These are phyloP conservation scores for Hydrophis major DNA, from an alignment of 2,797 vertebrate genomes.

Conservation along the genomic window DNA sequence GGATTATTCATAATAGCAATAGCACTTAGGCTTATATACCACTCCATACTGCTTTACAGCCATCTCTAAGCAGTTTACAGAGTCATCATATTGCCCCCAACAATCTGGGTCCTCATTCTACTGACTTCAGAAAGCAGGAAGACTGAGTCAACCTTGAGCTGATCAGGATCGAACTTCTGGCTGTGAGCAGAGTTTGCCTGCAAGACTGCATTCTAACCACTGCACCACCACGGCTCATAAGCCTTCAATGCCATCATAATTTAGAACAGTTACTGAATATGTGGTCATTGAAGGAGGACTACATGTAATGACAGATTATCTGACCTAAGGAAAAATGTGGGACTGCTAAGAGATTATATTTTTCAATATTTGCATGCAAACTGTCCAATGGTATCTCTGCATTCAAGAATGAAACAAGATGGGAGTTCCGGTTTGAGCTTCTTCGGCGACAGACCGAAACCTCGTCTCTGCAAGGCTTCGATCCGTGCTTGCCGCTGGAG, in stretches of 20 bases:
- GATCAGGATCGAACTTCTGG: background rate
- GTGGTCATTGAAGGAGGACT: background rate
- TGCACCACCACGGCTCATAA: background rate
- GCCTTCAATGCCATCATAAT: background rate
- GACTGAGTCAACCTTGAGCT: background rate
- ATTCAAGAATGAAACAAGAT: background rate
- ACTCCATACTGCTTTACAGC: background rate
- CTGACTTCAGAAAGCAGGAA: background rate
- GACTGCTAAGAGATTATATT: background rate
- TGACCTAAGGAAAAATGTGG: background rate
- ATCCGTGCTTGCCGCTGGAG: too few relatives aligned
- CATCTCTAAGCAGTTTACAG: background rate
- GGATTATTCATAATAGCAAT: background rate
- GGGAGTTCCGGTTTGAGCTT: too few relatives aligned
- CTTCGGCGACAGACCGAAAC: too few relatives aligned
- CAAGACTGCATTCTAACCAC: background rate
- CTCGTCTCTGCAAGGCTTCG: too few relatives aligned
- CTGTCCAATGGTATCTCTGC: background rate
- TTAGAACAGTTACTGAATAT: background rate
- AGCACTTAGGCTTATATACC: background rate
- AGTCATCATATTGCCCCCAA: background rate
- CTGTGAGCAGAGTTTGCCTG: background rate
- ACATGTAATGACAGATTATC: background rate
- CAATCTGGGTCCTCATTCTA: background rate
- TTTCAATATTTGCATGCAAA: background rate